Base-by-base conservation (phyloP, 2,888 invertebrate species). In the Philereme vetulata region DNA sequence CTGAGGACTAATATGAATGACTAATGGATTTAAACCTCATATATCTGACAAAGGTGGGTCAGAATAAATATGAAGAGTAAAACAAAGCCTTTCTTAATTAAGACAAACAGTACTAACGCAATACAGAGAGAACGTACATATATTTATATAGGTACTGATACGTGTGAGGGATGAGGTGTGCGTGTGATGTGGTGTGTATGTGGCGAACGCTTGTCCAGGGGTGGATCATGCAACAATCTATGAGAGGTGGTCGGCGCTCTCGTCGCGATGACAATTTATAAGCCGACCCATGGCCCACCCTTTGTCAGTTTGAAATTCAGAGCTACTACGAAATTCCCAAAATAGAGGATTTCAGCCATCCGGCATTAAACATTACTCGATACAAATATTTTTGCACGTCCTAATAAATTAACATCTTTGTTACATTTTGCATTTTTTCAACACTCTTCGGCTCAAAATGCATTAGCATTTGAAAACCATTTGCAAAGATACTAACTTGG, bases 201-300 rank as follows among this genome's bases (percentile, higher is more conserved):
- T 8, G 36, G 36, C n/a, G 52, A 48, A 59, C 54, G 60, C 61
- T 60, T 62, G 63, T 58, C 59, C 59, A 56, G 51, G 65, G 66
- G 65, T 67, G 72, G 71, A 71, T 74, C 76, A 77, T 71, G 71
- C 68, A 74, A 70, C 74, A 71, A 76, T 77, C 70, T 71, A 67
- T 72, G 72, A 72, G 68, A 65, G 64, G 70, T 70, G 66, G 68
- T 66, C 56, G 66, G 67, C 71, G 69, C 71, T 70, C 65, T 62
- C 66, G 56, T 66, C 65, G 62, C 73, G 66, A 69, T 71, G 67
- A 75, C 75, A 74, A 76, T 80, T 73, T 75, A 75, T 74, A 74
- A 72, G 71, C 38, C 10, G 4, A 32, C 32, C 33, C 43, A 43
- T 11, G 43, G 11, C 72, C 67, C 72, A 70, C 72, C 75, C 68